Base-by-base conservation (phyloP, 2,797 vertebrate genomes). In the Psittacula derbiana region DNA sequence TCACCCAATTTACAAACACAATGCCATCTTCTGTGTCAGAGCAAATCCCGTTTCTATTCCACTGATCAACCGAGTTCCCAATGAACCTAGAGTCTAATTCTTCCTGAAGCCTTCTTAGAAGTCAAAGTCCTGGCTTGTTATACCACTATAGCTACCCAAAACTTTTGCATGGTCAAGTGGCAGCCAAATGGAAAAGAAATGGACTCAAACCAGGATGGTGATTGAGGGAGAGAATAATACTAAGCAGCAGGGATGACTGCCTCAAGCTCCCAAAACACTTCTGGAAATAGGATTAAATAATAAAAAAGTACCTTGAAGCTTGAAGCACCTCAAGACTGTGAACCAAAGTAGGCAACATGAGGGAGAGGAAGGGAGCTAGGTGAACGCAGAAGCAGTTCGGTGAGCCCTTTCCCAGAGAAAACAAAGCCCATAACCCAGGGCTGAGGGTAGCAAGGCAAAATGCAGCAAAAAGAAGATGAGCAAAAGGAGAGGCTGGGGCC, bases 161-260 rank as follows among this genome's bases (percentile, higher is more conserved):
- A 44, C 1, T 7, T 79, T 31, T 61, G 25, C 24, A 18, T 33
- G 31, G 52, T 64, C 31, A 76, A 74, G 33, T 7, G n/a, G 38
- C 18, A 86, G 69, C 30, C 80, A 86, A 86, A 69, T 10, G 55
- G 30, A 70, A 60, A 91, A 74, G 11, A 58, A 75, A 67, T 24
- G 11, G 52, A 16, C n/a, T 55, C 58, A 86, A 90, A 60, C 12
- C 10, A 6, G n/a, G 16, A 58, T 16, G 27, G 57, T n/a, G 38
- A 66, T 43, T 4, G 3, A 86, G 20, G 15, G 17, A 86, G 8
- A 53, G 19, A 82, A 66, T 19, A 38, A n/a, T 50, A 53, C 27
- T 23, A 57, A 84, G 8, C 50, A 73, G 43, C 11, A 86, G 12
- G 24, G 17, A 36, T 36, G 6, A 47, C 41, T 57, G 41, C 24